Percentiles rank a stretch among this genome's conserved stretches.
phyloP scores from a whole-genome alignment of 2,888 invertebrate species.

The Molanna angustata region DNA sequence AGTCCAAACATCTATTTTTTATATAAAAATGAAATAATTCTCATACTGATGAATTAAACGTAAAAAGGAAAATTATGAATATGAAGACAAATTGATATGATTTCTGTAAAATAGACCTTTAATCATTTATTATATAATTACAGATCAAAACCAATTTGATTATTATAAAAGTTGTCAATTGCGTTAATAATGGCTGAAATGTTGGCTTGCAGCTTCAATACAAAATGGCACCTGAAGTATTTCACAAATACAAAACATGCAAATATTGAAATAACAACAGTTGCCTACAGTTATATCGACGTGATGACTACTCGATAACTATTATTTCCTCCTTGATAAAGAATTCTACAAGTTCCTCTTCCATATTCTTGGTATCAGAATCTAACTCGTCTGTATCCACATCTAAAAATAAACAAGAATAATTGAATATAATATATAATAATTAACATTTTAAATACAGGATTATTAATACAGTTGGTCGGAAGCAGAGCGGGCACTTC shows the following conservation, averaged over 20 bases:
- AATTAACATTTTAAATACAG: too few relatives aligned
- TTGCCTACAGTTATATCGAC: too few relatives aligned
- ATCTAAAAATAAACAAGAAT: constrained; percentile 64
- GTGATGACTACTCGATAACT: constrained; percentile 68
- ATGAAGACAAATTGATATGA: too few relatives aligned
- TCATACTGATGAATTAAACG: too few relatives aligned
- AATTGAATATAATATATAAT: neutral
- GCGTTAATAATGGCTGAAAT: neutral
- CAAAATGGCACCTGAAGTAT: constrained; percentile 1
- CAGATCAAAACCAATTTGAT: constrained; percentile 22
- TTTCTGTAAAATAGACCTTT: constrained; percentile 26
- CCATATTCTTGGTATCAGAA: constrained; percentile 80
- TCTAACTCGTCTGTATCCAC: constrained; percentile 92
- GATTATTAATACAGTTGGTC: too few relatives aligned
- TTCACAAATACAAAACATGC: too few relatives aligned
- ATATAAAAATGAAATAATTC: too few relatives aligned
- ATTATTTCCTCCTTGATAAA: constrained; percentile 94
- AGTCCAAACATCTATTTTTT: too few relatives aligned
- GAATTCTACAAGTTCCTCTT: constrained; percentile 96
- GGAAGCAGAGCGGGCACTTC: too few relatives aligned
- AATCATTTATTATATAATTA: constrained; percentile 20
- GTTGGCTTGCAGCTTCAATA: constrained; percentile 1
- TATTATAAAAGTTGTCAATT: too few relatives aligned
- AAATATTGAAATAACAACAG: too few relatives aligned
- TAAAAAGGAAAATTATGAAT: too few relatives aligned